phyloP scores from a whole-genome alignment of 2,797 vertebrate species.

The Sebastes cheni region DNA sequence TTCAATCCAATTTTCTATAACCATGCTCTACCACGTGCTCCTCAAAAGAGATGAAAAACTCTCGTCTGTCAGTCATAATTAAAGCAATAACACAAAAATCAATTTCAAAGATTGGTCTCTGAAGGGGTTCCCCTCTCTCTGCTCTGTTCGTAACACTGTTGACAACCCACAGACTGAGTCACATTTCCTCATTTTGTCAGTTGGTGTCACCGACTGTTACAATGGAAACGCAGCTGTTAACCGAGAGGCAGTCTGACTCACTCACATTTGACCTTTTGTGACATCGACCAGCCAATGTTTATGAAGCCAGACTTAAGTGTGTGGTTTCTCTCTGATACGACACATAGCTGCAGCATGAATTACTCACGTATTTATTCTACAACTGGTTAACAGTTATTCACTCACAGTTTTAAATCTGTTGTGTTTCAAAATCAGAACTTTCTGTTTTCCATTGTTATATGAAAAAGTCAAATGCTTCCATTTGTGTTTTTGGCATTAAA shows the following conservation, averaged over 20 bases:
- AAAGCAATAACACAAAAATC: too few species aligned
- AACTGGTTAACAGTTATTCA: neutral
- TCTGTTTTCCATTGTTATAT: too few species aligned
- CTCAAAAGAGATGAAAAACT: too few species aligned
- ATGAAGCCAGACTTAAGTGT: neutral
- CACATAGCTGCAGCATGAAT: neutral
- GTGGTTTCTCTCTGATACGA: neutral
- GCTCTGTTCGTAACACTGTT: neutral
- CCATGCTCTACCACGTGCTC: too few species aligned
- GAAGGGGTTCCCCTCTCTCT: neutral
- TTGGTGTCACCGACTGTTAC: neutral
- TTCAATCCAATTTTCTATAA: neutral
- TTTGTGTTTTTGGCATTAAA: neutral
- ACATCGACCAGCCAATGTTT: neutral
- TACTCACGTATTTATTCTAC: neutral
- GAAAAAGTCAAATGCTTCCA: neutral
- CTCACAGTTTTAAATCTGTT: neutral
- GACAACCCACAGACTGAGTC: neutral
- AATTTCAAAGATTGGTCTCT: too few species aligned
- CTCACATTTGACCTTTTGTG: neutral
- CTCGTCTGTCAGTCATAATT: too few species aligned
- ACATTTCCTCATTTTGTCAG: neutral
- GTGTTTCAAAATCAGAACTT: too few species aligned
- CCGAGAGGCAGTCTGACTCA: too few species aligned
- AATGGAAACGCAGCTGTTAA: slow-evolving; percentile 25